Evolutionary conservation across 2,888 invertebrate species (phyloP), one percentile per base, ranked within the genome.

Genomic region (Synanthedon myopaeformis): DNA sequence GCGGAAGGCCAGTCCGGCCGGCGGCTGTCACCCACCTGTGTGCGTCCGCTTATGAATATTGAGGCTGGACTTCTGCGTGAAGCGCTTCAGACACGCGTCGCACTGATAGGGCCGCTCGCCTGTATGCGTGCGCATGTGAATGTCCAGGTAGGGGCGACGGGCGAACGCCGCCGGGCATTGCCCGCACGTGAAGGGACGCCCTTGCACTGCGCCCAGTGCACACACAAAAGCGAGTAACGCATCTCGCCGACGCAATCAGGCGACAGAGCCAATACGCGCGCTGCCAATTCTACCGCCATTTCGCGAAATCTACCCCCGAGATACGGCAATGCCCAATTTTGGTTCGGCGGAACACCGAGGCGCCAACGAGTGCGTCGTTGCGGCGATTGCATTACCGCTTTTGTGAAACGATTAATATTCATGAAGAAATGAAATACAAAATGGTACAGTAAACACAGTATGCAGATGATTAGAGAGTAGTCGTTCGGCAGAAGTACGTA

Each of bases 31-130:
- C 88, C 86, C 86, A 89, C 89, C 89, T 72, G 93, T 92, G 84
- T 94, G 94, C 65, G 92, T 92, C 74, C 93, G 88, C 84, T 92
- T 93, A 87, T 94, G 94, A 70, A 93, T 93, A 86, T 93, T 93
- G 73, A 94, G 89, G 80, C 93, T 93, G 77, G 93, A 93, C 85
- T 93, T 93, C 87, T 94, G 93, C 68, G 93, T 93, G 86, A 94
- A 94, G 76, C 92, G 89, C 86, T 93, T 93, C 72, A 91, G 89
- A 81, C 93, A 93, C 68, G 91, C 89, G 80, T 92, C 92, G 86
- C 93, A 94, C 82, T 93, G 87, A 82, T 89, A 89, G 67, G 89
- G 89, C 82, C 88, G 88, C 82, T 89, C 93, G 69, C 92, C 87
- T 87, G 86, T 84, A 75, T 83, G 85, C 82, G 82, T 82, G 81